Evolutionary conservation across 2,797 vertebrate species (phyloP), one percentile per base, ranked within the genome.

Genomic region (Sciurus vulgaris): DNA sequence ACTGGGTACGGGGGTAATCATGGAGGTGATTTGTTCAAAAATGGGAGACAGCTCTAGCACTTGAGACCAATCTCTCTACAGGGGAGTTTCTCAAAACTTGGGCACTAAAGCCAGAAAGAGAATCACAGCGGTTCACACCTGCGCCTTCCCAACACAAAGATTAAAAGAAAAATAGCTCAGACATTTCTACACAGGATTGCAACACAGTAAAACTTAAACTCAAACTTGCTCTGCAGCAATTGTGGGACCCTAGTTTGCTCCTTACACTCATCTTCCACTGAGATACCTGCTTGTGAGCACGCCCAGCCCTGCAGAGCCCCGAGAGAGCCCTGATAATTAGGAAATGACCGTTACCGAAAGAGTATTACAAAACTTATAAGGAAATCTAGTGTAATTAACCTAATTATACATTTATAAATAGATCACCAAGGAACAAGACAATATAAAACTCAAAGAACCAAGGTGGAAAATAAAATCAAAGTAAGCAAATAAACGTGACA

Each of bases 391-490:
- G 2, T 30, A 73, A 81, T 69, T 74, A 38, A 59, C 35, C 59
- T 83, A 94, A 73, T 54, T 54, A 76, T 94, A 0, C 35, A 89
- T n/a, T 92, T 93, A 61, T 54, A 95, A 79, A 35, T 54, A 89
- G 26, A 76, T 84, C 38, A 24, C 15, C 72, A 86, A 91, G 12
- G 65, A 86, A 44, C 51, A 91, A 94, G 86, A 77, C 30, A 69
- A 63, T 56, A 44, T 5, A 92, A 72, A 89, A 86, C 44, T 82
- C 49, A 89, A 79, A 97, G 84, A 89, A 79, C 41, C 77, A 89
- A 78, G 28, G 41, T 44, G 20, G 84, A 70, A 86, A 61, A 93
- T 92, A 18, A 82, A 82, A 10, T 74, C 49, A 70, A 86, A 38
- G 76, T n/a, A 59, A 78, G 86, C 13, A 96, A 44, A 73, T 86